These are phyloP conservation scores for Vanessa cardui DNA, from an alignment of 2,888 invertebrate genomes.

Conservation along the genomic window DNA sequence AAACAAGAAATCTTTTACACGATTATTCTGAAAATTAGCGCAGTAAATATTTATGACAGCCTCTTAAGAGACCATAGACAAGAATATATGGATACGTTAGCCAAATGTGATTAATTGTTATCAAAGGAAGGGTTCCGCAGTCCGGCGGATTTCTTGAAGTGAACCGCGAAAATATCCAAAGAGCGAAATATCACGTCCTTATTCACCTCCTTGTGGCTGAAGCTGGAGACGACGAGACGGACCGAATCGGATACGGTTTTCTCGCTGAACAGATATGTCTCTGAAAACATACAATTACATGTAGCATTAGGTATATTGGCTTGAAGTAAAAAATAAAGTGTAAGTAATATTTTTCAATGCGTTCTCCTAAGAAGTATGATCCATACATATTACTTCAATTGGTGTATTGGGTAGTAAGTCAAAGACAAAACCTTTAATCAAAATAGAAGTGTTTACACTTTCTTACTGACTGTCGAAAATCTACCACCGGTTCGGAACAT, in stretches of 20 bases:
- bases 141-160: constrained; percentile 63
- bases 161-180: constrained; percentile 60
- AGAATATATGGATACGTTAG: background rate
- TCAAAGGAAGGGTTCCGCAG: constrained; percentile 61
- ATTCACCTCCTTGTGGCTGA: constrained; percentile 56
- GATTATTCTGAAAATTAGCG: no score
- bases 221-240: constrained; percentile 51
- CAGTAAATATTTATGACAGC: no score
- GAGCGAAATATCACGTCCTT: constrained; percentile 59
- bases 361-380: background rate
- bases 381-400: no score
- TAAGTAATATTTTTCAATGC: no score
- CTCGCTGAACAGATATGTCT: constrained; percentile 58
- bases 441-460: no score
- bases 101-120: constrained; percentile 45
- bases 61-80: background rate
- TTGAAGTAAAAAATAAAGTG: background rate
- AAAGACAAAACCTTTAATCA: no score
- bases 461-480: no score
- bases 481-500: no score
- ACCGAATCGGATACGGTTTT: constrained; percentile 52
- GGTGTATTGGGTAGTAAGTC: no score
- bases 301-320: background rate
- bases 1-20: no score
- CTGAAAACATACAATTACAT: constrained; percentile 44